Evolutionary conservation across 2,113 vertebrate genomes (phyloP).

Genomic region (Noctilio leporinus): DNA sequence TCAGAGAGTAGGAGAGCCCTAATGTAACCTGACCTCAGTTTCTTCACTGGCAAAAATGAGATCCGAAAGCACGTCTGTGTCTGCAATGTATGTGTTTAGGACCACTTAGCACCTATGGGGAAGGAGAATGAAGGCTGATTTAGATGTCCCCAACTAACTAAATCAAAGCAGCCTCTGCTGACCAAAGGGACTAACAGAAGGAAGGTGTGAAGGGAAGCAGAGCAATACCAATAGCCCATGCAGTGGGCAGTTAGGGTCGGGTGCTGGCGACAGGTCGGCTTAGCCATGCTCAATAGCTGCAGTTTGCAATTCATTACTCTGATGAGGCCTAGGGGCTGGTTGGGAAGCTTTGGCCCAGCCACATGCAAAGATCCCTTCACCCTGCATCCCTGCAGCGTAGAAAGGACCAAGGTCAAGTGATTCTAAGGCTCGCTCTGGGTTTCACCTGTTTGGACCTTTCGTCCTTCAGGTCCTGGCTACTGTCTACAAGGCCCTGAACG

Average conservation of each 20-base stretch:
- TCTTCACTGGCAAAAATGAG: background rate
- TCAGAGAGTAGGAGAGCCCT: background rate
- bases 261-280: background rate
- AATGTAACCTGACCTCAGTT: background rate
- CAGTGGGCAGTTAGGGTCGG: background rate
- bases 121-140: background rate
- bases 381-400: background rate
- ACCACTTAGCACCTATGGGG: background rate
- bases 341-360: background rate
- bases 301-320: background rate
- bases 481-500: slow-evolving; percentile 93
- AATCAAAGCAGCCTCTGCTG: background rate
- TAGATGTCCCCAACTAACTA: background rate
- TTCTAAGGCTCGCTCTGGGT: background rate
- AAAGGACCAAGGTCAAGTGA: background rate
- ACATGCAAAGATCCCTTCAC: background rate
- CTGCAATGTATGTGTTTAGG: background rate
- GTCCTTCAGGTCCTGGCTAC: slow-evolving; percentile 90
- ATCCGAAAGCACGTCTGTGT: background rate
- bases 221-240: background rate
- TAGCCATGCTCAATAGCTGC: background rate
- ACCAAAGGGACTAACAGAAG: background rate
- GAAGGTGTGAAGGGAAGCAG: background rate
- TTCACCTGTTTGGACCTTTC: background rate
- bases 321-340: background rate